phyloP scores from a whole-genome alignment of 2,888 invertebrate species.

The Allacma fusca region DNA sequence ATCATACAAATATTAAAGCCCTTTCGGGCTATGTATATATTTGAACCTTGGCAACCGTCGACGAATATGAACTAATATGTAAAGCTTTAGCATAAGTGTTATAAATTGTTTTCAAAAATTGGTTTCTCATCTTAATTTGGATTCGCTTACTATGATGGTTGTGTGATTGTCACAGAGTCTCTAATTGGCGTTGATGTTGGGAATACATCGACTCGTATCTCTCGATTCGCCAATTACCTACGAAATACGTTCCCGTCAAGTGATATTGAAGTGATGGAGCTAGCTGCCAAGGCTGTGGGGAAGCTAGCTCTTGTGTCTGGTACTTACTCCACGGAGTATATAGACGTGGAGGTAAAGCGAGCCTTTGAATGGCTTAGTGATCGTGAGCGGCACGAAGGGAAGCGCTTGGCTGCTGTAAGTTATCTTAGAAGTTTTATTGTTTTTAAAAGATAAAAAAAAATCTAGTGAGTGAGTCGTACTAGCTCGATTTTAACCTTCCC shows the following conservation, averaged over 20 bases:
- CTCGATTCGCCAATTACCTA: slow-evolving; percentile 91
- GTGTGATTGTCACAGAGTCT: slow-evolving; percentile 74
- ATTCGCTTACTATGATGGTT: no score
- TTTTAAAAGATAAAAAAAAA: no score
- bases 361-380: slow-evolving; percentile 95
- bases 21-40: no score
- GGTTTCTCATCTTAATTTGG: no score
- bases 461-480: no score
- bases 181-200: slow-evolving; percentile 93
- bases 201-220: slow-evolving; percentile 86
- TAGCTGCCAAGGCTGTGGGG: slow-evolving; percentile 94
- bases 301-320: slow-evolving; percentile 90
- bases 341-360: slow-evolving; percentile 96
- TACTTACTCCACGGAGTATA: slow-evolving; percentile 93
- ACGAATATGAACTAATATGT: no score
- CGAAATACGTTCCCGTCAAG: slow-evolving; percentile 87
- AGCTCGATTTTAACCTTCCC: no score
- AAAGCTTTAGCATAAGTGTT: no score
- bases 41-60: no score
- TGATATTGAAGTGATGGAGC: slow-evolving; percentile 93
- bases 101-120: no score
- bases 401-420: slow-evolving; percentile 85
- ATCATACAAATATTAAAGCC: background rate
- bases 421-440: no score
- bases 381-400: slow-evolving; percentile 83